Evolutionary conservation across 92 coral and sea anemone species (phyloP).

Genomic region (Heteractis magnifica): DNA sequence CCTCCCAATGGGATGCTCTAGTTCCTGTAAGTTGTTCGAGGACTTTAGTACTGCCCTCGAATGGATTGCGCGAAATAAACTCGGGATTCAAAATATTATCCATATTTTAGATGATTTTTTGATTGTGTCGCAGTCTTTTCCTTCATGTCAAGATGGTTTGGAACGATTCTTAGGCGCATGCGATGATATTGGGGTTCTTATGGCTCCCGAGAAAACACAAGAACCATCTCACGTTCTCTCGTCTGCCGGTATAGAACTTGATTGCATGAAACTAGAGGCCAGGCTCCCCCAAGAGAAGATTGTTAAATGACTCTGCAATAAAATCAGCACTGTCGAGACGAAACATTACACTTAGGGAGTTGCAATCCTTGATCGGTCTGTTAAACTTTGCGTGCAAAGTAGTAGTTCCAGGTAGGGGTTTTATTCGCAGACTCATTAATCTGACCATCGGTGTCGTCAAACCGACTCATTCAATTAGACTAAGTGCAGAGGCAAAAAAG

Average conservation of each 20-base stretch:
- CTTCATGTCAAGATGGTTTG: conserved; percentile 10
- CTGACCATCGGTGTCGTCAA: conserved; percentile 32
- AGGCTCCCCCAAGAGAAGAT: conserved; percentile 46
- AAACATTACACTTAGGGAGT: conserved; percentile 14
- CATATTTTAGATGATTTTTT: conserved; percentile 50
- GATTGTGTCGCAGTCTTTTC: conserved; percentile 4
- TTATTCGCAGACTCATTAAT: conserved; percentile 48
- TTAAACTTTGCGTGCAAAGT: conserved; percentile 38
- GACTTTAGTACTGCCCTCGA: conserved; percentile 38
- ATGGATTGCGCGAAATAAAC: conserved; percentile 40
- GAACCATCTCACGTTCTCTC: conserved; percentile 44
- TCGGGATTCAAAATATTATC: conserved; percentile 10
- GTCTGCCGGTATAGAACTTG: conserved; percentile 63
- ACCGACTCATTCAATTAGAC: conserved; percentile 11
- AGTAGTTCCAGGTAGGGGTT: conserved; percentile 37
- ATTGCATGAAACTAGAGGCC: conserved; percentile 39
- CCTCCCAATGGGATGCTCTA: too few relatives aligned
- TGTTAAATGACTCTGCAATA: neutral
- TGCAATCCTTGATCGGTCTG: conserved; percentile 25
- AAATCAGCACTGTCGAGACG: too few relatives aligned
- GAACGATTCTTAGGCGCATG: conserved; percentile 45
- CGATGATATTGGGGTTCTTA: conserved; percentile 45
- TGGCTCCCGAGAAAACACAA: conserved; percentile 60
- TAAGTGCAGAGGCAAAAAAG: conserved; percentile 10
- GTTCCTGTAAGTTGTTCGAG: conserved; percentile 49